phyloP scores from a whole-genome alignment of 2,888 invertebrate species.

The Taenaris catops region DNA sequence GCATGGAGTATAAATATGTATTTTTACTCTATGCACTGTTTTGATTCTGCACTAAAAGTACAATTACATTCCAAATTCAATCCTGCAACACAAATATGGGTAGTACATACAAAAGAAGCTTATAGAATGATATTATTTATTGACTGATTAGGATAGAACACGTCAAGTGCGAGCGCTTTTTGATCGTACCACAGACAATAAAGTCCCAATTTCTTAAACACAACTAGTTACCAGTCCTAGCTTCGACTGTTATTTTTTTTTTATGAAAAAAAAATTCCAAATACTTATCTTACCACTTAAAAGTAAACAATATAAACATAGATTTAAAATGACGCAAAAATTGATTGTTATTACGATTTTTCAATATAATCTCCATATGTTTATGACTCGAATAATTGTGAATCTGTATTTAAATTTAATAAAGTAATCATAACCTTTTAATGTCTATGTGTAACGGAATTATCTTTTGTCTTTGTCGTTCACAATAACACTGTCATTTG shows the following conservation, averaged over 20 bases:
- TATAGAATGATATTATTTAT: conserved; percentile 4
- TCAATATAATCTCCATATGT: not conserved
- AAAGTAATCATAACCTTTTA: too few species aligned
- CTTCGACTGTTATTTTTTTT: conserved; percentile 3
- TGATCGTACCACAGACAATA: conserved; percentile 16
- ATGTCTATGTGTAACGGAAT: too few species aligned
- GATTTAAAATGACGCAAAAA: not conserved
- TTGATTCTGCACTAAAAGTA: too few species aligned
- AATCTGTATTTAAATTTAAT: conserved; percentile 9
- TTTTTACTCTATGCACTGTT: too few species aligned
- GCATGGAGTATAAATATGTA: too few species aligned
- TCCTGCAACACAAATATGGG: too few species aligned
- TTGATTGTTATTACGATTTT: not conserved
- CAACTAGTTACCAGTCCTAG: conserved; percentile 2
- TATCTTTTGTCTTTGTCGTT: too few species aligned
- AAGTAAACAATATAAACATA: not conserved
- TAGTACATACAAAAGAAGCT: too few species aligned
- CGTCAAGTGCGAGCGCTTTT: conserved; percentile 15
- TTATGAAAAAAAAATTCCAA: not conserved
- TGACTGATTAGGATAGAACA: conserved; percentile 8
- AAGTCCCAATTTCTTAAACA: conserved; percentile 6
- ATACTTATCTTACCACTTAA: not conserved
- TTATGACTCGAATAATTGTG: conserved; percentile 1
- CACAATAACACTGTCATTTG: too few species aligned
- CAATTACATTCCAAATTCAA: too few species aligned